Base-by-base conservation (phyloP, 2,797 vertebrate genomes). In the Parambassis ranga region DNA sequence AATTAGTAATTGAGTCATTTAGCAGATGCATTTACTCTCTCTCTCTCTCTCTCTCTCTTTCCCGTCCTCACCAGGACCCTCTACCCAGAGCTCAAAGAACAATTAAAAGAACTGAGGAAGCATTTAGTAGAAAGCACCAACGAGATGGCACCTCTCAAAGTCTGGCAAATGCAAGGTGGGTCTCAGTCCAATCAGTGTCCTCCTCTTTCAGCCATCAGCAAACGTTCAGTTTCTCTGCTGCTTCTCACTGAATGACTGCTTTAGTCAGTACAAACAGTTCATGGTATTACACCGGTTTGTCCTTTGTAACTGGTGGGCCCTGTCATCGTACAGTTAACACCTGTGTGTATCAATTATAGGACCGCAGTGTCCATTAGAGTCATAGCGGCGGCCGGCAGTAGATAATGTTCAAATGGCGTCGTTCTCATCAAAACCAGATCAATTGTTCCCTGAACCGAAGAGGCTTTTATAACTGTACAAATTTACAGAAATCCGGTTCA, bases 51-150 rank as follows among this genome's bases (percentile, higher is more conserved):
- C 27, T 57, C 19, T 7, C 14, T 50, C 26, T 47, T 19, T 51
- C 26, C n/a, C n/a, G n/a, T 9, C 3, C 62, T 62, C 28, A 6
- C 6, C 72, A 94, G 93, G 73, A 90, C 85, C 0, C 22, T 95
- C 24, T 94, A 99, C 71, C 96, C 96, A 4, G 92, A 94, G 50
- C 85, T 98, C 67, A 92, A 92, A 63, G 96, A 94, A 51, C 95
- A 98, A 82, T 71, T 99, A 51, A 96, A 96, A 77, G 98, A 99
- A 82, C 78, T 99, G 67, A 92, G 98, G 49, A 98, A 96, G 44
- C 95, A 99, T 87, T 93, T 99, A 0, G 90, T 99, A 7, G 98
- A 99, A 89, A 99, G 96, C 81, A 99, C 98, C 73, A 99, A 99
- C 79, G 97, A 99, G 82, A 99, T 99, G 98, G 92, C 97, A 1